Evolutionary conservation across 2,888 invertebrate species (phyloP), one percentile per base, ranked within the genome.

Genomic region (Augochlorella aurata): DNA sequence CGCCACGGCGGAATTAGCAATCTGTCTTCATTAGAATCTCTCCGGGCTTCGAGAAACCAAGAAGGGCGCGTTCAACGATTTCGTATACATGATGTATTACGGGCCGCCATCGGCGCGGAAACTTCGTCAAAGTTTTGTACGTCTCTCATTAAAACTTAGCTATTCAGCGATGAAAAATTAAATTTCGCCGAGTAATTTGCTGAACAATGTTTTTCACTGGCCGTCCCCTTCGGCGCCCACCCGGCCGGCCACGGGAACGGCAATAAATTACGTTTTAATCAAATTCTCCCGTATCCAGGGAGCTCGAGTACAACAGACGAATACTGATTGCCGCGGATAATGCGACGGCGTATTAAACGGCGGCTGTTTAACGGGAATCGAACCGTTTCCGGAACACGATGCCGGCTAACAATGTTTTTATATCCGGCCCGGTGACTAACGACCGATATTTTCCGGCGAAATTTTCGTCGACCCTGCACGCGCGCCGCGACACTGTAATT

Each of bases 401-500:
- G 18, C 10, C 63, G 38, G 38, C 8, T 38, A 50, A 70, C 47
- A n/a, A 69, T 50, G 14, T 61, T 61, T 81, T 79, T 67, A 45
- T 69, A 47, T 47, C 29, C 10, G 16, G 12, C 16, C 61, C 66
- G 66, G 14, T 58, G 29, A 50, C 49, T 52, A 81, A 73, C 58
- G 71, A 71, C 52, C 70, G 69, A 74, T 58, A 66, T 73, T 82
- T 69, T n/a, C 45, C 12, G 18, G 9, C 50, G 74, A 69, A 78
- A 81, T 70, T 83, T 61, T 66, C 50, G 9, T 4, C 44, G 21
- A 44, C 14, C 12, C 58, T 38, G 38, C 38, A 2, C 44, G 7
- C 38, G n/a, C 71, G 18, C 70, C 47, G 3, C 45, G 69, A 74
- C 44, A 75, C 77, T 88, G 86, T 86, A 88, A 88, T 89, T 86